phyloP scores from a whole-genome alignment of 2,113 vertebrate species.

The Okapia johnstoni region DNA sequence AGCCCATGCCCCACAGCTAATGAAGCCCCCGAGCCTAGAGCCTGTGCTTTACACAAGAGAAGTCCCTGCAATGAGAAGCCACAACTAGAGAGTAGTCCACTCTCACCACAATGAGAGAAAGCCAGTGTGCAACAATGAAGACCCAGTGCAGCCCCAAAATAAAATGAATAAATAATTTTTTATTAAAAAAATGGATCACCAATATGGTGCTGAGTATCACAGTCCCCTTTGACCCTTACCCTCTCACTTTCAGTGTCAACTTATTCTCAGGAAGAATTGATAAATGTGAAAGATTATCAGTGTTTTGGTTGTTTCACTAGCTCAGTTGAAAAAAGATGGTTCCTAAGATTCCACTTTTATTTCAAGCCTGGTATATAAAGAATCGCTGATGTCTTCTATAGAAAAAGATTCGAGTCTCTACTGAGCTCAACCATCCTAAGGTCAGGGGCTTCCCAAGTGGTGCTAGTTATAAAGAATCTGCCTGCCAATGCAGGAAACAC shows the following conservation, averaged over 20 bases:
- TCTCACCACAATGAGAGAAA: not conserved
- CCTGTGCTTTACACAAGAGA: not conserved
- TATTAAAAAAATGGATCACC: not conserved
- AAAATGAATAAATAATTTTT: not conserved
- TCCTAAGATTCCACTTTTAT: not conserved
- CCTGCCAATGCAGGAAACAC: not conserved
- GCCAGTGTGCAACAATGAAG: accelerated
- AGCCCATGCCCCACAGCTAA: not conserved
- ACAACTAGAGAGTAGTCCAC: not conserved
- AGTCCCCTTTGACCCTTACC: not conserved
- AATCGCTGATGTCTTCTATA: not conserved
- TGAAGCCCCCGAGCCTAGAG: not conserved
- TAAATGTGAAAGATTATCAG: not conserved
- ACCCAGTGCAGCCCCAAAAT: not conserved
- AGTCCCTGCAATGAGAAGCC: not conserved
- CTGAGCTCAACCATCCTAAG: not conserved
- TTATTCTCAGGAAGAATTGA: not conserved
- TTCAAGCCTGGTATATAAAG: not conserved
- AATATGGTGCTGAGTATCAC: not conserved
- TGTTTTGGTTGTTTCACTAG: not conserved
- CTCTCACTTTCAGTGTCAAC: not conserved
- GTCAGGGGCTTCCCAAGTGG: not conserved
- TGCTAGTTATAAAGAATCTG: not conserved
- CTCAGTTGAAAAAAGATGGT: not conserved
- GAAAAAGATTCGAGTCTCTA: not conserved